Percentiles rank a stretch among this genome's conserved stretches.
Conservation (phyloP, 2,113 vertebrate species). For the Meleagris gallopavo region DNA sequence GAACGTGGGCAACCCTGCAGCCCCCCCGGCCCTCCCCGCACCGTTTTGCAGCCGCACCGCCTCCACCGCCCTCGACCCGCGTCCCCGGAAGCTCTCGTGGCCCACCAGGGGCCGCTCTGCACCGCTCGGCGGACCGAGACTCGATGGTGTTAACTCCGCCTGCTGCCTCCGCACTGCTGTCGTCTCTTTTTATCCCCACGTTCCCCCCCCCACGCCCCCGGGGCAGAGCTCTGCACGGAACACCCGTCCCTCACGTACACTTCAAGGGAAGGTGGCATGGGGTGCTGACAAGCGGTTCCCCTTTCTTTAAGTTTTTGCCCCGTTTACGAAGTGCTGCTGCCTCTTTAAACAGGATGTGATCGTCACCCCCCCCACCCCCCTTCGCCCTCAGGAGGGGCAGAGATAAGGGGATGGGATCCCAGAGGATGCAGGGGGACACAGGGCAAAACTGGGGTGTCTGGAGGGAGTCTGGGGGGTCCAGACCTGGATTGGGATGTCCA, state of each 20-base stretch:
- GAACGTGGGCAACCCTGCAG: too few relatives aligned
- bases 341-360: too few relatives aligned
- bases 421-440: not conserved
- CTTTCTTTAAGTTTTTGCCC: not conserved
- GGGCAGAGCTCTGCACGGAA: not conserved
- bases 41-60: not conserved
- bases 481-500: not conserved
- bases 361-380: too few relatives aligned
- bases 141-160: not conserved
- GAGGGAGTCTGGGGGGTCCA: not conserved
- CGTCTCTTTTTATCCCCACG: accelerated
- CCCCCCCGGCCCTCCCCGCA: not conserved
- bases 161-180: not conserved
- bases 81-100: not conserved
- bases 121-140: not conserved
- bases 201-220: not conserved
- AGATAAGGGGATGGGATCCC: not conserved
- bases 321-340: not conserved
- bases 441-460: too few relatives aligned
- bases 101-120: not conserved
- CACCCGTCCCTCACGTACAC: not conserved
- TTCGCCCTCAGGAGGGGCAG: too few relatives aligned
- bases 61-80: not conserved
- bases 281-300: not conserved
- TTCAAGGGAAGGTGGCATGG: not conserved